A percentile compares a stretch with the other conserved stretches of the same genome.
These are phyloP conservation scores for Megaceryle alcyon DNA, from an alignment of 2,797 vertebrate species.

Conservation along the genomic window DNA sequence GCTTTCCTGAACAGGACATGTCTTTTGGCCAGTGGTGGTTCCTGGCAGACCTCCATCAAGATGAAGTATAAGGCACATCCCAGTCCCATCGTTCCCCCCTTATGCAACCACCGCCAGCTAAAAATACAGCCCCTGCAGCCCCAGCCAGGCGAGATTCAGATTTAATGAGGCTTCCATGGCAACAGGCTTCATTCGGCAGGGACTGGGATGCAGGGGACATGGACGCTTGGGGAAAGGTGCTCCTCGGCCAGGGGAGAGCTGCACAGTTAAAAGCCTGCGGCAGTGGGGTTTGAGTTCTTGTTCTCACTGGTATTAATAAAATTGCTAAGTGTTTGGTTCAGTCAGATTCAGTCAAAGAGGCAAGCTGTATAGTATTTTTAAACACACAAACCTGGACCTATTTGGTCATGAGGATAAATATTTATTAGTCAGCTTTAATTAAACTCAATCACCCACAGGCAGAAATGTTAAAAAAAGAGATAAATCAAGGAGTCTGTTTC, in stretches of 20 bases:
- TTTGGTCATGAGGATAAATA: slow-evolving; percentile 72
- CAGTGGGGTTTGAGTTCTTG: not conserved
- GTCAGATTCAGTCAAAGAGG: slow-evolving; percentile 17
- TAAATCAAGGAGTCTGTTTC: slow-evolving; percentile 40
- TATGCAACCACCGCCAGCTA: slow-evolving; percentile 88
- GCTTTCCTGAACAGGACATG: not conserved
- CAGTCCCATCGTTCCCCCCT: not conserved
- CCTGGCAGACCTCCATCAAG: not conserved
- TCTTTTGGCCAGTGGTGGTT: not conserved
- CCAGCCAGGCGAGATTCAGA: slow-evolving; percentile 81
- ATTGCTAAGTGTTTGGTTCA: not conserved
- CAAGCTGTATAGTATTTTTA: slow-evolving; percentile 39
- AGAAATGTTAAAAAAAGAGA: slow-evolving; percentile 45
- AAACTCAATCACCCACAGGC: slow-evolving; percentile 62
- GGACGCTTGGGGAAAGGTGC: slow-evolving; percentile 24
- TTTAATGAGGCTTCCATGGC: slow-evolving; percentile 91
- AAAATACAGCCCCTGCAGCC: slow-evolving; percentile 89
- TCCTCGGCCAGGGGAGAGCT: slow-evolving; percentile 1
- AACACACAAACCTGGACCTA: slow-evolving; percentile 62
- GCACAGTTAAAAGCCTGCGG: not conserved
- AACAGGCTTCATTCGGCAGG: slow-evolving; percentile 73
- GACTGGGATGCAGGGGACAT: slow-evolving; percentile 6
- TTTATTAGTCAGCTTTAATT: slow-evolving; percentile 73
- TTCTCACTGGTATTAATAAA: not conserved
- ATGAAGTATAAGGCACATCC: not conserved